Evolutionary conservation across 1,140 invertebrate genomes (phyloP).

Genomic region (Drosophila busckii): DNA sequence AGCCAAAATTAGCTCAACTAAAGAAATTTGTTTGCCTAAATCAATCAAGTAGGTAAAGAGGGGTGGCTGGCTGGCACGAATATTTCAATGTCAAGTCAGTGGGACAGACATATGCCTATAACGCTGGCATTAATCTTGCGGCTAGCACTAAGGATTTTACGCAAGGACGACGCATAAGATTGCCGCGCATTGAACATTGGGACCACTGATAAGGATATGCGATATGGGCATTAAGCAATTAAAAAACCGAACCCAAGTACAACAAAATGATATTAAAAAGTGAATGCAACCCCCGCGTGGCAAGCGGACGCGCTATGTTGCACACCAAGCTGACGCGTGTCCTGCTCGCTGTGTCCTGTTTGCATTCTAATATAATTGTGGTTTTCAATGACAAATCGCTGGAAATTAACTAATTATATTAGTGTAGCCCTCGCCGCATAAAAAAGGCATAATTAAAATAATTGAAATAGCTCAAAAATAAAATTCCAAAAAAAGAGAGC

Average conservation of each 20-base stretch:
- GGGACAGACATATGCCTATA: constrained; percentile 16
- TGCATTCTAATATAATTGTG: constrained; percentile 57
- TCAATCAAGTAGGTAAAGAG: constrained; percentile 50
- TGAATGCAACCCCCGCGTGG: constrained; percentile 10
- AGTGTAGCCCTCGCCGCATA: constrained; percentile 21
- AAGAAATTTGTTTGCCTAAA: constrained; percentile 63
- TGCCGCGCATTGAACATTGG: too few species aligned
- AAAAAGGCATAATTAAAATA: constrained; percentile 61
- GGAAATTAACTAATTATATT: constrained; percentile 70
- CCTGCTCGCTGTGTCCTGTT: constrained; percentile 25
- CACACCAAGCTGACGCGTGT: constrained; percentile 62
- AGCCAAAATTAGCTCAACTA: constrained; percentile 36
- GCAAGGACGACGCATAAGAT: constrained; percentile 43
- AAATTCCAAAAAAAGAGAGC: constrained; percentile 25
- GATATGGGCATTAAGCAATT: constrained; percentile 1
- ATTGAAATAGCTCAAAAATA: constrained; percentile 68
- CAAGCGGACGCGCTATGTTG: background rate
- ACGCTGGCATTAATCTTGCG: constrained; percentile 57
- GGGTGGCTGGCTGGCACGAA: constrained; percentile 14
- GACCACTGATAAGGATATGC: constrained; percentile 9
- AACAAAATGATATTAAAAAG: background rate
- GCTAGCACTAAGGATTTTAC: constrained; percentile 46
- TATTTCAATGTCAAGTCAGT: constrained; percentile 49
- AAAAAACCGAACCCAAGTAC: too few species aligned
- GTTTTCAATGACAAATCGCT: constrained; percentile 63